Percentiles rank a stretch among this genome's conserved stretches.
These are phyloP conservation scores for Tachycineta bicolor DNA, from an alignment of 2,113 vertebrate genomes.

Conservation along the genomic window DNA sequence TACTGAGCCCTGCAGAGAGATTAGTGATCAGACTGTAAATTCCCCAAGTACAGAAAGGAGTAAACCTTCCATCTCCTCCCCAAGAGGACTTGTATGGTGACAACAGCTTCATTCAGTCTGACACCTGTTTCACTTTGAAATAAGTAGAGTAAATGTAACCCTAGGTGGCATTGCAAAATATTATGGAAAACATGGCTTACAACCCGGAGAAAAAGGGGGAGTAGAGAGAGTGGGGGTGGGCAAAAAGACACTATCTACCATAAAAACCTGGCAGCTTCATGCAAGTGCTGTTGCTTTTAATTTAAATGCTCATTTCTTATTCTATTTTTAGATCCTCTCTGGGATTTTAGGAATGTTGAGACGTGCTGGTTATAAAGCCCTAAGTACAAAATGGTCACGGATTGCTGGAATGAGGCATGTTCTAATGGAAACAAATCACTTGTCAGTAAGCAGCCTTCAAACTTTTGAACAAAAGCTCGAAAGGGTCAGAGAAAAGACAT, in stretches of 20 bases:
- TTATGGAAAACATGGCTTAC: constrained; percentile 37
- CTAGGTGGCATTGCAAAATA: constrained; percentile 35
- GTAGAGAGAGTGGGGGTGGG: background rate
- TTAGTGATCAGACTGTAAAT: background rate
- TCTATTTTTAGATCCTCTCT: constrained; percentile 79
- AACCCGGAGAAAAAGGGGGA: constrained; percentile 13
- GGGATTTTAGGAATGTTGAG: constrained; percentile 79
- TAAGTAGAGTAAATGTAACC: constrained; percentile 28
- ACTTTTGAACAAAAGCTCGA: constrained; percentile 60
- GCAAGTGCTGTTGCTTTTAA: constrained; percentile 72
- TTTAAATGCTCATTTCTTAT: constrained; percentile 76
- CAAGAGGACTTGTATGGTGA: background rate
- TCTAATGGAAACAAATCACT: constrained; percentile 72
- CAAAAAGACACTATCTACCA: constrained; percentile 55
- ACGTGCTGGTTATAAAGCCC: constrained; percentile 69
- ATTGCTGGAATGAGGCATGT: constrained; percentile 62
- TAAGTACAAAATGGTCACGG: constrained; percentile 66
- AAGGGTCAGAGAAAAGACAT: constrained; percentile 50
- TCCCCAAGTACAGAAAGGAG: background rate
- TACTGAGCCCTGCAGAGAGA: background rate
- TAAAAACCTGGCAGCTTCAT: constrained; percentile 64
- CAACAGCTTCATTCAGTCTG: constrained; percentile 22
- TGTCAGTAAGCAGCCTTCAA: constrained; percentile 63
- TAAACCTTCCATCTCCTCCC: background rate
- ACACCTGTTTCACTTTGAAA: constrained; percentile 58